Evolutionary conservation across 2,113 vertebrate species (phyloP).

Genomic region (Zosterops japonicus): DNA sequence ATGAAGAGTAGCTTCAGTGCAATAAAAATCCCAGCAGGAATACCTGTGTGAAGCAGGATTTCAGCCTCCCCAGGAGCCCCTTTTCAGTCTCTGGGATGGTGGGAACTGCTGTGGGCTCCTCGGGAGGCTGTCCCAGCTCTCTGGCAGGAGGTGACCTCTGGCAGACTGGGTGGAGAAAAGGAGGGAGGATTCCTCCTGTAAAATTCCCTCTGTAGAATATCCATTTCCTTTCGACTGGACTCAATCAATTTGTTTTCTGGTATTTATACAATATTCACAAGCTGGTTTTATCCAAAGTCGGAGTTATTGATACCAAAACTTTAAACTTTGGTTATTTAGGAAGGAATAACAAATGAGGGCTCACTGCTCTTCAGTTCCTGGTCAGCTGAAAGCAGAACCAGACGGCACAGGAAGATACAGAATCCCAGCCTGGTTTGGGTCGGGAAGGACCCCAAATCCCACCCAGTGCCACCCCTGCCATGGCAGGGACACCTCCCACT

Average conservation of each 20-base stretch:
- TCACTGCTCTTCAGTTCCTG: not conserved
- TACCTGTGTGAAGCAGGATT: accelerated
- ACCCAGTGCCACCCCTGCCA: not conserved
- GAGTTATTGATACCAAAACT: not conserved
- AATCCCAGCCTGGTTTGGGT: accelerated
- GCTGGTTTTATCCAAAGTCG: not conserved
- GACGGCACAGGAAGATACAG: not conserved
- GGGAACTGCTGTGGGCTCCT: not conserved
- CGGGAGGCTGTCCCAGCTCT: not conserved
- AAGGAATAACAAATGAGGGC: not conserved
- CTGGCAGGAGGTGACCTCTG: not conserved
- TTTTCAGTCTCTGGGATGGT: accelerated
- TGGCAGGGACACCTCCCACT: not conserved
- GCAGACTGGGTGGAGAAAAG: not conserved
- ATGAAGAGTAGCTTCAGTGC: not conserved
- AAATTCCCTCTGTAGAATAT: not conserved
- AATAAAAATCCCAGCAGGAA: not conserved
- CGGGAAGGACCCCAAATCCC: not conserved
- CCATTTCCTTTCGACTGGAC: not conserved
- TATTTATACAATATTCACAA: not conserved
- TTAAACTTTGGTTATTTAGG: not conserved
- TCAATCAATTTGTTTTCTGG: not conserved
- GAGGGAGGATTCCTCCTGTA: not conserved
- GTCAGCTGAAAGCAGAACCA: not conserved
- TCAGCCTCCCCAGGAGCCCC: not conserved